Base-by-base conservation (phyloP, 2,113 vertebrate genomes). In the Murina feae region DNA sequence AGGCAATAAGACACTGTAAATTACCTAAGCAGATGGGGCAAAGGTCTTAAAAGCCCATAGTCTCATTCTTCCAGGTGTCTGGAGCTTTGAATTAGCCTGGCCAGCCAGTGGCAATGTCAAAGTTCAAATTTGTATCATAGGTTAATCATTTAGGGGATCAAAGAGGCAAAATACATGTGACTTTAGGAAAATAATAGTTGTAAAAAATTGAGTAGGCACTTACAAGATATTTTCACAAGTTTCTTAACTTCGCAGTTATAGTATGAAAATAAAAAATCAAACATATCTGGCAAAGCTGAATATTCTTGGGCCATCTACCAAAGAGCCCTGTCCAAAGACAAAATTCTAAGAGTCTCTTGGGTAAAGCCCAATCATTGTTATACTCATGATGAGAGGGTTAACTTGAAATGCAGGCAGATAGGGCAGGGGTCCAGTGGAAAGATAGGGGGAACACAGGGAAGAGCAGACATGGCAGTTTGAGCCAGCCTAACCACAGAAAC, bases 251-350 rank as follows among this genome's bases (percentile, higher is more conserved):
- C 97, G 0, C 97, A 98, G 28, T 97, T 97, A 91, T 98, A 98
- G 66, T 47, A 89, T 44, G 60, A 91, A 82, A 95, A 96, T 98
- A 98, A 97, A 97, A 98, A 98, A 95, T 98, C 96, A 97, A 83
- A 98, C 98, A 86, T 98, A 98, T 83, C 98, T 96, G 85, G 98
- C 98, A 97, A 98, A 99, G 86, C 98, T 99, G 96, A 98, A 98
- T 93, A 98, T 97, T 16, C 98, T 98, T 96, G 98, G 90, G 98
- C 98, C 98, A 97, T 96, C 94, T 92, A 93, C 96, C 30, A 98
- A 98, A 85, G 98, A 98, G 51, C 98, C 97, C 93, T 98, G 91
- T 93, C 98, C 98, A 98, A 98, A 98, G 53, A 98, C 96, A 97
- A 98, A 98, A 97, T 98, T 98, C 98, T 98, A 98, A 44, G 97